These are phyloP conservation scores for Zoroaster sp. DNA, from an alignment of 53 echinoderm and acorn worm genomes.

Conservation along the genomic window DNA sequence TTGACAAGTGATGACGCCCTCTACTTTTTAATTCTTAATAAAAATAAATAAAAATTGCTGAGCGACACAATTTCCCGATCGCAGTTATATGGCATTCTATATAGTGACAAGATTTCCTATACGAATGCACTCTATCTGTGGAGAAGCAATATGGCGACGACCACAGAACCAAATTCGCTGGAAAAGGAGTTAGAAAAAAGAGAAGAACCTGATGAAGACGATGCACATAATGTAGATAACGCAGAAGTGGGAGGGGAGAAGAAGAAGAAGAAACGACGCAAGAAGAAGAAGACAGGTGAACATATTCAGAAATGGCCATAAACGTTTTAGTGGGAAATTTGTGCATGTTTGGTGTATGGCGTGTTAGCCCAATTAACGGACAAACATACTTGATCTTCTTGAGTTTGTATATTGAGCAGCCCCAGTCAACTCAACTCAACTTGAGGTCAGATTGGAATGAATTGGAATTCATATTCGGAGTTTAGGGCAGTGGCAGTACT, in stretches of 20 bases:
- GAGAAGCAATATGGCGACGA: constrained; percentile 32
- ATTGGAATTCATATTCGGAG: too few species aligned
- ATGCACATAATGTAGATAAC: constrained; percentile 30
- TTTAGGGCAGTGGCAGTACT: too few species aligned
- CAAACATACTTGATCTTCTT: neutral
- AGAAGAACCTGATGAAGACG: constrained; percentile 24
- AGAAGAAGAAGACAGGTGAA: constrained; percentile 66
- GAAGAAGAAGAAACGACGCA: constrained; percentile 68
- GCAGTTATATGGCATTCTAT: neutral
- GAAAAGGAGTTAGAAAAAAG: neutral
- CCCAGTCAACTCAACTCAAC: too few species aligned
- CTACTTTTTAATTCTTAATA: too few species aligned
- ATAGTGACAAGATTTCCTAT: neutral
- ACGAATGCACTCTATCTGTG: neutral
- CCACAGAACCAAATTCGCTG: neutral
- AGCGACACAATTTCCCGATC: neutral
- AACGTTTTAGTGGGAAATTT: too few species aligned
- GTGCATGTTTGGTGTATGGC: neutral
- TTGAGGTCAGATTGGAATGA: neutral
- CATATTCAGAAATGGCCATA: neutral
- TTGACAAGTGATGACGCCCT: too few species aligned
- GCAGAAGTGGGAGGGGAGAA: constrained; percentile 46
- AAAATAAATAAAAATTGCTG: too few species aligned
- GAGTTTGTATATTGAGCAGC: too few species aligned
- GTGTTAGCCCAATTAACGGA: too few species aligned